Evolutionary conservation across 2,888 invertebrate genomes (phyloP), one percentile per base, ranked within the genome.

Genomic region (Seira ritae): DNA sequence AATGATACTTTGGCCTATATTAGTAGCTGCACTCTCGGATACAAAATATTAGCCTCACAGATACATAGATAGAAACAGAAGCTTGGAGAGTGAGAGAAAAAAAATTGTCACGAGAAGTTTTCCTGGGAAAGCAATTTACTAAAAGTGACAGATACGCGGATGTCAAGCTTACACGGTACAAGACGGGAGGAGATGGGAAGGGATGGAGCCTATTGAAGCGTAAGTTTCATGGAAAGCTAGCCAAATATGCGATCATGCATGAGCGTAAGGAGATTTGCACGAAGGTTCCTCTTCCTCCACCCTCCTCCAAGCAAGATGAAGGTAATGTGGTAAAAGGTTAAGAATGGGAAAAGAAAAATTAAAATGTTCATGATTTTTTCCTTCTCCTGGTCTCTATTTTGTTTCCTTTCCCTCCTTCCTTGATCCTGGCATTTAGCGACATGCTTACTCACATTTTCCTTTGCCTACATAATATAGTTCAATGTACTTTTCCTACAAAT

Each of bases 221-320:
- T 55, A 70, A 80, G 70, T 50, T 73, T 70, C 46, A 23, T 70
- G 76, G 71, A 72, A 76, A 76, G 72, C 76, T 72, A 76, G 81
- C 81, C 76, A 71, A 81, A 71, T 71, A 76, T 50, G 75, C 80
- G 74, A 75, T 80, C 75, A 75, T 80, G 80, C 73, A 75, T 70
- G 75, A 75, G 46, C 50, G 19, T 23, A 20, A 78, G 31, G 66
- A 67, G 50, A 50, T 50, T 50, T 50, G 50, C 50, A 50, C 50
- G 3, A 50, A 50, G 50, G 15, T 50, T 50, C 2, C 8, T 31
- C 31, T 31, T 31, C 3, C 31, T 31, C 3, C 31, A 4, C 3
- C 31, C 31, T 31, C 3, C 31, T 31, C 3, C 31, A 31, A 31
- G 31, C 50, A 50, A 50, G 12, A 50, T 2, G 12, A 12, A 50